Evolutionary conservation across 2,888 invertebrate genomes (phyloP).

Genomic region (Meganola albula): DNA sequence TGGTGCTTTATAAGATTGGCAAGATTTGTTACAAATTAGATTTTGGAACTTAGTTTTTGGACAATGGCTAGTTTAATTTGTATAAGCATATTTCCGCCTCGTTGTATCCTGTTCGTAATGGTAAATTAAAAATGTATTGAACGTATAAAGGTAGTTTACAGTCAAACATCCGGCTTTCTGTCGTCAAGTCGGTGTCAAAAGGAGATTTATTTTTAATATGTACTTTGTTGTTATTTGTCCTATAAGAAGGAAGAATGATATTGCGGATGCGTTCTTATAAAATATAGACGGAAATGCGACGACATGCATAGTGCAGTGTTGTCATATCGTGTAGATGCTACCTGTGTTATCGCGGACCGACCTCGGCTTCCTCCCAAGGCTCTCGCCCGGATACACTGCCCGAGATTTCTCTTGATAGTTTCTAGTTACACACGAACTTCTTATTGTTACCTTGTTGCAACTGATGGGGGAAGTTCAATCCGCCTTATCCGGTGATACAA

Average conservation of each 20-base stretch:
- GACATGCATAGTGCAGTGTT: conserved; percentile 16
- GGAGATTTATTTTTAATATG: conserved; percentile 24
- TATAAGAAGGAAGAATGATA: conserved; percentile 18
- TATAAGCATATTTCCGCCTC: conserved; percentile 54
- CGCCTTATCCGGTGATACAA: conserved; percentile 25
- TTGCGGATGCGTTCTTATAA: conserved; percentile 16
- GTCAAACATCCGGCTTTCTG: conserved; percentile 69
- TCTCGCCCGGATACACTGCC: conserved; percentile 52
- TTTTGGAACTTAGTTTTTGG: conserved; percentile 31
- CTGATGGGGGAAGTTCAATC: conserved; percentile 45
- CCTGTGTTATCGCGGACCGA: conserved; percentile 44
- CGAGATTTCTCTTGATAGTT: conserved; percentile 64
- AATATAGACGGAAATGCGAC: conserved; percentile 6
- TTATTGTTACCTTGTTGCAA: conserved; percentile 35
- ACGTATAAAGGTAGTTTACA: conserved; percentile 59
- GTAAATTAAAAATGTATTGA: conserved; percentile 51
- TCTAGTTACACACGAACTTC: conserved; percentile 50
- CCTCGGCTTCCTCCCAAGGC: conserved; percentile 57
- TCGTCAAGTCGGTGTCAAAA: conserved; percentile 36
- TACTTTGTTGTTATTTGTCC: conserved; percentile 19
- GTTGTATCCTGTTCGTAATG: conserved; percentile 48
- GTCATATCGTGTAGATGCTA: conserved; percentile 34
- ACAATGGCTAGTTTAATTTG: conserved; percentile 47
- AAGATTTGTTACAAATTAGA: conserved; percentile 47
- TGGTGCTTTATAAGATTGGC: conserved; percentile 44